Evolutionary conservation across 1,140 invertebrate species (phyloP).

Genomic region (Brachionus rotundiformis): DNA sequence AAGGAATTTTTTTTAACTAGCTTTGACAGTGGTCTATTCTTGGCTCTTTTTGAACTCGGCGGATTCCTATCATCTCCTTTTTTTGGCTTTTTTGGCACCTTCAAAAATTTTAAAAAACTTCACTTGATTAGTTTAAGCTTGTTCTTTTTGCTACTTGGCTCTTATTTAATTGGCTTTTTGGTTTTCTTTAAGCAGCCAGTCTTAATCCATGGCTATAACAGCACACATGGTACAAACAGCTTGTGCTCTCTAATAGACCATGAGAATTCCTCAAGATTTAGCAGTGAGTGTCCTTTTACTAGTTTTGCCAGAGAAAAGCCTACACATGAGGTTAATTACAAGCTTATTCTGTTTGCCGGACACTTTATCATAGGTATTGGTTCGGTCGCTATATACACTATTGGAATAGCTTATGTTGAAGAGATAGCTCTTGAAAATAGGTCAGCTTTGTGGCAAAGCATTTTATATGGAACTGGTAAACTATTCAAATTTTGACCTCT

Average conservation of each 20-base stretch:
- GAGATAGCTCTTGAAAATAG: background rate
- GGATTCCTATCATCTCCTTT: background rate
- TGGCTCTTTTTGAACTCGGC: background rate
- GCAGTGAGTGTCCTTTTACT: no score
- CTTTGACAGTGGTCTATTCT: conserved; percentile 8
- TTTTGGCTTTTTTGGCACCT: conserved; percentile 24
- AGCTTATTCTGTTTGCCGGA: background rate
- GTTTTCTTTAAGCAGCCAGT: background rate
- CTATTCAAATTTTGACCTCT: no score
- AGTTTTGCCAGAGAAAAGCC: background rate
- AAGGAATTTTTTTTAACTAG: conserved; percentile 26
- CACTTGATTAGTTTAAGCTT: background rate
- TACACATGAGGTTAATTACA: background rate
- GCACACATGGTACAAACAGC: background rate
- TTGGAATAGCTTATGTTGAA: conserved; percentile 46
- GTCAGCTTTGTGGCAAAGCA: background rate
- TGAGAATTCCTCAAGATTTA: background rate
- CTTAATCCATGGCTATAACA: background rate
- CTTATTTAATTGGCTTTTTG: background rate
- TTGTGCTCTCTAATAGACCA: background rate
- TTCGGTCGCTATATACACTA: conserved; percentile 12
- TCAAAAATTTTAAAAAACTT: background rate
- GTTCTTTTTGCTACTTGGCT: background rate
- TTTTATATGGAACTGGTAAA: conserved; percentile 27
- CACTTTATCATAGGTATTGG: conserved; percentile 17